Evolutionary conservation across 2,113 vertebrate species (phyloP).

Genomic region (Eretmochelys imbricata): DNA sequence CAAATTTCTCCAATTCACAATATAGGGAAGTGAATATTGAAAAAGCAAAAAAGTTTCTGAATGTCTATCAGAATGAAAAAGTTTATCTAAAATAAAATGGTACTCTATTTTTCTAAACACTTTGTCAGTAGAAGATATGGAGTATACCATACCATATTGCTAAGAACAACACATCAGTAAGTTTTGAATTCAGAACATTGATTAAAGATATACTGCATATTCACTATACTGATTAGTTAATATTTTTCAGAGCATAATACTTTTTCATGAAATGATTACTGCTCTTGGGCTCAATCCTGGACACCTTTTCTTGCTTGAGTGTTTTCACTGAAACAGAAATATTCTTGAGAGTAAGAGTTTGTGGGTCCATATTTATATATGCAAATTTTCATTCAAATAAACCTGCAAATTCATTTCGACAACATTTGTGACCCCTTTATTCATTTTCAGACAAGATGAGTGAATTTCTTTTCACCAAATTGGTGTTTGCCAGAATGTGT

Average conservation of each 20-base stretch:
- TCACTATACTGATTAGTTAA: neutral
- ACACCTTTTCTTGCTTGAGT: neutral
- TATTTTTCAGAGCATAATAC: neutral
- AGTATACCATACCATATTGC: accelerated
- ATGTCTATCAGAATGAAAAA: neutral
- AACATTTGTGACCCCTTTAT: neutral
- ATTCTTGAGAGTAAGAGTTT: neutral
- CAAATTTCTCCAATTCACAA: neutral
- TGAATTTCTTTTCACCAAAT: neutral
- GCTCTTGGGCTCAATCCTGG: neutral
- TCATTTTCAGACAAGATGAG: neutral
- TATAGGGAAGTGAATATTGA: neutral
- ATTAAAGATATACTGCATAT: neutral
- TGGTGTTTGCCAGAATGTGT: neutral
- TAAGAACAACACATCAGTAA: neutral
- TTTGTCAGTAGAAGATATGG: neutral
- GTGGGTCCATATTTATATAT: neutral
- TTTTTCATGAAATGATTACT: neutral
- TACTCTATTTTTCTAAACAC: neutral
- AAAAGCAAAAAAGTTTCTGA: neutral
- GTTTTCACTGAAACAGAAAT: neutral
- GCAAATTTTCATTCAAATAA: neutral
- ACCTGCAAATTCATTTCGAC: neutral
- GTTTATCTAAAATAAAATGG: neutral
- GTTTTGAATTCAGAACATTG: neutral